Percentiles rank a stretch among this genome's conserved stretches.
Conservation (phyloP, 2,888 invertebrate genomes). For the Dascillus cervinus region DNA sequence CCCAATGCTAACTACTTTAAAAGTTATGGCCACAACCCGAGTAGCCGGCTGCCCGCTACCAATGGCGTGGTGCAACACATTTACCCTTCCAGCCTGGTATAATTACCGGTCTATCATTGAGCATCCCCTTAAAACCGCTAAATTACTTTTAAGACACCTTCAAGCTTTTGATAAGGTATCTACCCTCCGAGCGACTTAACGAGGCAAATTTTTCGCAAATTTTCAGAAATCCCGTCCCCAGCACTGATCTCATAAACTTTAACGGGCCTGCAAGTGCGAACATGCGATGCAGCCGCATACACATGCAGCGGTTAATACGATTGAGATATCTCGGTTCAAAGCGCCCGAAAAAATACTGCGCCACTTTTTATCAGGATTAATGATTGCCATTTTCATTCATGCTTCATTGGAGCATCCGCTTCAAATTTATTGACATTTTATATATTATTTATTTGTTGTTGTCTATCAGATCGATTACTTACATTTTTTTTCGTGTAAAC, state of each 20-base stretch:
- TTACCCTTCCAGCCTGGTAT: no score
- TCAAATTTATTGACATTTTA: slow-evolving; percentile 30
- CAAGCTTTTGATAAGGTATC: no score
- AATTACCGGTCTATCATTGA: no score
- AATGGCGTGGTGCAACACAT: slow-evolving; percentile 13
- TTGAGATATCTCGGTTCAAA: slow-evolving; percentile 35
- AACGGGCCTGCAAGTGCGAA: slow-evolving; percentile 27
- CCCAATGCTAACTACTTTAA: slow-evolving; percentile 30
- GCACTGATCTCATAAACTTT: slow-evolving; percentile 26
- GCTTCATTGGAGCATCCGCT: slow-evolving; percentile 34
- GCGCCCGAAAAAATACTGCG: slow-evolving; percentile 31
- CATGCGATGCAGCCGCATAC: slow-evolving; percentile 26
- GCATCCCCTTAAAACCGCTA: no score
- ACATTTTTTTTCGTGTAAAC: no score
- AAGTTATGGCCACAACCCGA: slow-evolving; percentile 25
- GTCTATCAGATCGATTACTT: no score
- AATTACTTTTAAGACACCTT: no score
- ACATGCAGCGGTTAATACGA: slow-evolving; percentile 24
- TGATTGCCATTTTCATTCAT: slow-evolving; percentile 38
- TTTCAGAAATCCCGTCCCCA: slow-evolving; percentile 11
- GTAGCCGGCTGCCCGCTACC: slow-evolving; percentile 12
- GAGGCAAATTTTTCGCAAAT: background rate
- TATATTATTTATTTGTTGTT: slow-evolving; percentile 25
- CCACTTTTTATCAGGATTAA: slow-evolving; percentile 35
- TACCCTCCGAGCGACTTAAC: background rate